A percentile compares a stretch with the other conserved stretches of the same genome.
These are phyloP conservation scores for Protodeltote pygarga DNA, from an alignment of 2,888 invertebrate species.

Conservation along the genomic window DNA sequence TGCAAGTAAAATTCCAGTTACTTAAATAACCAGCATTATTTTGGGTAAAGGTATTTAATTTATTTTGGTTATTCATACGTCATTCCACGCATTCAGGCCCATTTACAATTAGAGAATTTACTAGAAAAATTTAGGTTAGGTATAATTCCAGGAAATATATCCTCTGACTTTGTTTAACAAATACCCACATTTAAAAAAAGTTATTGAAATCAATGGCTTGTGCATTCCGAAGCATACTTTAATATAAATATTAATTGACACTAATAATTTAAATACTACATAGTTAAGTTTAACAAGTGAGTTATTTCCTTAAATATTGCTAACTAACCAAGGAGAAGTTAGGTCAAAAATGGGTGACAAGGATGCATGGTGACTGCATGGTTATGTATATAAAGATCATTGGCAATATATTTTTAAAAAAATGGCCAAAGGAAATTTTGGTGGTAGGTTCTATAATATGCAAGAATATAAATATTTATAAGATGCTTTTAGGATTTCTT, in stretches of 20 bases:
- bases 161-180: too few species aligned
- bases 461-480: too few species aligned
- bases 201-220: too few species aligned
- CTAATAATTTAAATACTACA: too few species aligned
- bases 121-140: too few species aligned
- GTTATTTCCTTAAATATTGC: background rate
- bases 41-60: conserved; percentile 76
- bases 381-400: conserved; percentile 1
- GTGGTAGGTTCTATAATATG: too few species aligned
- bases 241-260: too few species aligned
- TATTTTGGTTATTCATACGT: conserved; percentile 59
- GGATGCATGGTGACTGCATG: conserved; percentile 44
- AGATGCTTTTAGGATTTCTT: background rate
- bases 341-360: conserved; percentile 6
- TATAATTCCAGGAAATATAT: too few species aligned
- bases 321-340: background rate
- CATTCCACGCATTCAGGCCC: conserved; percentile 52
- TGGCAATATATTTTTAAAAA: background rate
- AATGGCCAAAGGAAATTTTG: too few species aligned
- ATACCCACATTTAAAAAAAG: background rate
- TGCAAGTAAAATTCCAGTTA: conserved; percentile 50
- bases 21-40: conserved; percentile 58
- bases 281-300: too few species aligned
- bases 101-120: too few species aligned
- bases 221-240: too few species aligned